Evolutionary conservation across 2,113 vertebrate genomes (phyloP).

Genomic region (Brachionichthys hirsutus): DNA sequence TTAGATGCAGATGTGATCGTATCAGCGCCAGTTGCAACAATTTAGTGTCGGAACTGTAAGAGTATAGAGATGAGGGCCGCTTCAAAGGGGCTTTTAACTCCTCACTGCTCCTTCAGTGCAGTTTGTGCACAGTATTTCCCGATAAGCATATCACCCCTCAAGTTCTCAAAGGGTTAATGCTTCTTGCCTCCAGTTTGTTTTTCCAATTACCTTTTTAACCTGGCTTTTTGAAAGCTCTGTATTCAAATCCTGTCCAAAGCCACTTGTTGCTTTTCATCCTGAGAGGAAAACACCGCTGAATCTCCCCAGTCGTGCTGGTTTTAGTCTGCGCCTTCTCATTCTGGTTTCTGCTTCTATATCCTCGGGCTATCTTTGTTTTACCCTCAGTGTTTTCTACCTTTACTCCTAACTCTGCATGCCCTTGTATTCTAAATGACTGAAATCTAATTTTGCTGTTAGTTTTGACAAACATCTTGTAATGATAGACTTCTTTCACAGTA

Average conservation of each 20-base stretch:
- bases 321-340: constrained; percentile 92
- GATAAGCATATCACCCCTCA: constrained; percentile 20
- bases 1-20: constrained; percentile 12
- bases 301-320: constrained; percentile 77
- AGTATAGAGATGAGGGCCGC: constrained; percentile 1
- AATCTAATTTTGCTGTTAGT: constrained; percentile 78
- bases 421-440: constrained; percentile 77
- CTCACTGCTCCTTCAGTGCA: constrained; percentile 21
- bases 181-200: constrained; percentile 63
- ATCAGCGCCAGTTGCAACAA: background rate
- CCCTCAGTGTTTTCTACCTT: constrained; percentile 60
- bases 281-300: constrained; percentile 71
- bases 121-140: constrained; percentile 10
- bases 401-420: constrained; percentile 78
- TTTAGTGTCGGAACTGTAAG: constrained; percentile 4
- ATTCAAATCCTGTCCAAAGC: constrained; percentile 65
- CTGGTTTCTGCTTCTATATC: constrained; percentile 82
- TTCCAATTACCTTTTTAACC: constrained; percentile 69
- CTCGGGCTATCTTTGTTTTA: constrained; percentile 67
- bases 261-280: constrained; percentile 68
- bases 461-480: constrained; percentile 87
- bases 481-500: constrained; percentile 83
- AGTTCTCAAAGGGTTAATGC: constrained; percentile 82
- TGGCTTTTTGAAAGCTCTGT: constrained; percentile 82
- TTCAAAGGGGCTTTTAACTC: constrained; percentile 13